Evolutionary conservation across 2,113 vertebrate genomes (phyloP).

Genomic region (Piaya cayana): DNA sequence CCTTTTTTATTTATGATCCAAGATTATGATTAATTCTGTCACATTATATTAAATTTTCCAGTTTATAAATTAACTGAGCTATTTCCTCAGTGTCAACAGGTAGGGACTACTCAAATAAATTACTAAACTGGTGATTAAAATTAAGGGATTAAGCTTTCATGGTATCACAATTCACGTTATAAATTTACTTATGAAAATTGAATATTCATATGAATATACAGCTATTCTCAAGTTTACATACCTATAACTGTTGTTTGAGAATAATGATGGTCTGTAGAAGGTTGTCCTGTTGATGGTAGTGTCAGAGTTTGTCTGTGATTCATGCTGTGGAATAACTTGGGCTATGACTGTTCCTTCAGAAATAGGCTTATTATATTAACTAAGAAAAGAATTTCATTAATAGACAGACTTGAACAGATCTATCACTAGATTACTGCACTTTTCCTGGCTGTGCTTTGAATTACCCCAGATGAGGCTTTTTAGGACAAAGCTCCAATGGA

Average conservation of each 20-base stretch:
- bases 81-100: not conserved
- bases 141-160: not conserved
- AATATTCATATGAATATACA: not conserved
- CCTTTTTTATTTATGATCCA: not conserved
- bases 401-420: not conserved
- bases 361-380: not conserved
- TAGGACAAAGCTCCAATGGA: not conserved
- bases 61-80: not conserved
- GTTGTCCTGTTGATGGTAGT: not conserved
- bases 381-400: not conserved
- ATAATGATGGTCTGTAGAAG: not conserved
- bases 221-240: not conserved
- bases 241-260: not conserved
- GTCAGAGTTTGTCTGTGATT: not conserved
- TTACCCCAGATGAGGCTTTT: not conserved
- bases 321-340: not conserved
- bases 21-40: not conserved
- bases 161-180: not conserved
- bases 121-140: not conserved
- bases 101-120: not conserved
- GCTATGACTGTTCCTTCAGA: not conserved
- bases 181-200: not conserved
- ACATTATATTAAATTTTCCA: not conserved
- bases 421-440: not conserved
- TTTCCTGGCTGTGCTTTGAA: not conserved